Conservation (phyloP, 1,140 invertebrate genomes). For the Cyphomyrmex costatus region DNA sequence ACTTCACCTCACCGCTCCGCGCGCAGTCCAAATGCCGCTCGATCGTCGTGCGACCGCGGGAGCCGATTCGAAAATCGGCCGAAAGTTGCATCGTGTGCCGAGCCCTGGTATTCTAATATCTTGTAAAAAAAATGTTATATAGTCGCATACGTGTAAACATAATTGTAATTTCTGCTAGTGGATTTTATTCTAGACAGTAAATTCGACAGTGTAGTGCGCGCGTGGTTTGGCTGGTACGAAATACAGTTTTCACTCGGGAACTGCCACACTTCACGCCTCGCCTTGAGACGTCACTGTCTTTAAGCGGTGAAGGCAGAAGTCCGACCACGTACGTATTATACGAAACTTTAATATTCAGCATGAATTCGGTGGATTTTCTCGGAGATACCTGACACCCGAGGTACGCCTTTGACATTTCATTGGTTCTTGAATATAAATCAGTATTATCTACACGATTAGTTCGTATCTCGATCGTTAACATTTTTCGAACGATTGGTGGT, state of each 20-base stretch:
- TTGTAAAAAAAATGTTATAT: not conserved
- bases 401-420: not conserved
- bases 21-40: too few relatives aligned
- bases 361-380: slow-evolving; percentile 51
- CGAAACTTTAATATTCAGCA: slow-evolving; percentile 48
- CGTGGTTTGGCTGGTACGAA: slow-evolving; percentile 17
- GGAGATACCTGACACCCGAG: not conserved
- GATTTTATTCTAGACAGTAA: not conserved
- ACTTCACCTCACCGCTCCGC: too few relatives aligned
- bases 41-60: too few relatives aligned
- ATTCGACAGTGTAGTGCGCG: slow-evolving; percentile 13
- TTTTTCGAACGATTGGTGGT: not conserved
- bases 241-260: slow-evolving; percentile 41
- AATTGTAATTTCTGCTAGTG: not conserved
- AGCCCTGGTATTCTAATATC: too few relatives aligned
- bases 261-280: slow-evolving; percentile 47
- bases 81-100: too few relatives aligned
- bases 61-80: too few relatives aligned
- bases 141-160: not conserved
- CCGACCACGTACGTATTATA: slow-evolving; percentile 28
- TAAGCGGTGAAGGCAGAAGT: slow-evolving; percentile 12
- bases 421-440: slow-evolving; percentile 5
- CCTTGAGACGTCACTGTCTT: slow-evolving; percentile 61
- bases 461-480: not conserved
- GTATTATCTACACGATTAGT: slow-evolving; percentile 1